These are phyloP conservation scores for Xestoiulus laeticollis DNA, from an alignment of 2,888 invertebrate genomes.

Conservation along the genomic window DNA sequence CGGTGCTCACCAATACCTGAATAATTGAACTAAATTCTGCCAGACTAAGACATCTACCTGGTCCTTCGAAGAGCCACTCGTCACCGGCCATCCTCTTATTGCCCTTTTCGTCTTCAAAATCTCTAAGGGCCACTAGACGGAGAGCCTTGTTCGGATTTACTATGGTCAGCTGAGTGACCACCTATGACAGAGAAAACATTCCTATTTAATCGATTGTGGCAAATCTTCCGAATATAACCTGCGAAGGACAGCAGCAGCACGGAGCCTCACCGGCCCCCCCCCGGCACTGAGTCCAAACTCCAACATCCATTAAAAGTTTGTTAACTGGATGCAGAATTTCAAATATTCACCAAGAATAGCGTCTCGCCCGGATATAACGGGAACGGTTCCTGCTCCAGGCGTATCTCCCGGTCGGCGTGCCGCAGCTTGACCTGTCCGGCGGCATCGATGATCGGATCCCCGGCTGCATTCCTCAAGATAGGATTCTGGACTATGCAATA, in stretches of 20 bases:
- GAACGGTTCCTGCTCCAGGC: conserved; percentile 67
- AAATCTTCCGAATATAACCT: no score
- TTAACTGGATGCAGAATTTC: no score
- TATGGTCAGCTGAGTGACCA: conserved; percentile 64
- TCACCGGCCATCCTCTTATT: conserved; percentile 66
- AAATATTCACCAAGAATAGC: conserved; percentile 56
- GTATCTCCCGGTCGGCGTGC: conserved; percentile 67
- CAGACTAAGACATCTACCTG: conserved; percentile 58
- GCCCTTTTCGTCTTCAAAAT: conserved; percentile 63
- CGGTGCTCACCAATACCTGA: no score
- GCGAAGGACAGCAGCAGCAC: no score
- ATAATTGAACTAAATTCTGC: no score
- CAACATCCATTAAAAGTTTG: no score
- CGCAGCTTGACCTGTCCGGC: conserved; percentile 65
- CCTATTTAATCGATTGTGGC: no score
- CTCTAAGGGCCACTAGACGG: conserved; percentile 64
- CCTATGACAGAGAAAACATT: conserved; percentile 58
- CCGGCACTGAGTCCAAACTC: not conserved
- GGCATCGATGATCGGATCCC: conserved; percentile 62
- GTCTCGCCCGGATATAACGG: conserved; percentile 67
- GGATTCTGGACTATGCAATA: conserved; percentile 68
- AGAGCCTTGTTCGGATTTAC: conserved; percentile 66
- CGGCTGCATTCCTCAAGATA: conserved; percentile 62
- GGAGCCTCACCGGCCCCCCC: no score
- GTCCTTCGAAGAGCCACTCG: conserved; percentile 68